Conservation (phyloP, 2,797 vertebrate species). For the Aselliscus stoliczkanus region DNA sequence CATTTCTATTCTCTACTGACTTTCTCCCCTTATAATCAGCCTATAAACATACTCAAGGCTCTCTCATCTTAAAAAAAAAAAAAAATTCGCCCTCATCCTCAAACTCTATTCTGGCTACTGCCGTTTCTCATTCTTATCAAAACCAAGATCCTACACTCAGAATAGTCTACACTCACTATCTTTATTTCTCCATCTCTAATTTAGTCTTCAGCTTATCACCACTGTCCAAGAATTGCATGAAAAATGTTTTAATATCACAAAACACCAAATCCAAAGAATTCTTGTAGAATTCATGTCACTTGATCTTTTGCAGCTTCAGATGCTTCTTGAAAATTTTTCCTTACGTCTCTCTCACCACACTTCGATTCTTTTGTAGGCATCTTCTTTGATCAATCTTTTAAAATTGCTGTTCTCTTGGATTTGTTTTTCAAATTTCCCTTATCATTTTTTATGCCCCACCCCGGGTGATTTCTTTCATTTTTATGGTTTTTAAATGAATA, state of each 20-base stretch:
- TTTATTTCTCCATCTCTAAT: not conserved
- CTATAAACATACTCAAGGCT: not conserved
- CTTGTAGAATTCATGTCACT: not conserved
- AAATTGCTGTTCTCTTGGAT: not conserved
- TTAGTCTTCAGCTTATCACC: not conserved
- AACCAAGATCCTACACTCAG: not conserved
- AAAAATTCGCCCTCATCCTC: not conserved
- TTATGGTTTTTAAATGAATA: not conserved
- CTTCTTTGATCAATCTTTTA: not conserved
- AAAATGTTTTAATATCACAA: not conserved
- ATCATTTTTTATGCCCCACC: not conserved
- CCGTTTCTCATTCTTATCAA: not conserved
- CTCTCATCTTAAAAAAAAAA: not conserved
- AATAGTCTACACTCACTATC: not conserved
- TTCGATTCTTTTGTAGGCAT: not conserved
- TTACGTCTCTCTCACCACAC: not conserved
- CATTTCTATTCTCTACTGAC: not conserved
- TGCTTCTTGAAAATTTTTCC: not conserved
- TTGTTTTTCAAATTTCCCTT: not conserved
- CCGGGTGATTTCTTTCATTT: not conserved
- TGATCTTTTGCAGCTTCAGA: not conserved
- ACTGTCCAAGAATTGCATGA: not conserved
- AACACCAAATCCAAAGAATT: not conserved
- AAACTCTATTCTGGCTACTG: not conserved
- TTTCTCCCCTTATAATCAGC: not conserved